These are phyloP conservation scores for Spodoptera littoralis DNA, from an alignment of 2,888 invertebrate genomes.

Conservation along the genomic window DNA sequence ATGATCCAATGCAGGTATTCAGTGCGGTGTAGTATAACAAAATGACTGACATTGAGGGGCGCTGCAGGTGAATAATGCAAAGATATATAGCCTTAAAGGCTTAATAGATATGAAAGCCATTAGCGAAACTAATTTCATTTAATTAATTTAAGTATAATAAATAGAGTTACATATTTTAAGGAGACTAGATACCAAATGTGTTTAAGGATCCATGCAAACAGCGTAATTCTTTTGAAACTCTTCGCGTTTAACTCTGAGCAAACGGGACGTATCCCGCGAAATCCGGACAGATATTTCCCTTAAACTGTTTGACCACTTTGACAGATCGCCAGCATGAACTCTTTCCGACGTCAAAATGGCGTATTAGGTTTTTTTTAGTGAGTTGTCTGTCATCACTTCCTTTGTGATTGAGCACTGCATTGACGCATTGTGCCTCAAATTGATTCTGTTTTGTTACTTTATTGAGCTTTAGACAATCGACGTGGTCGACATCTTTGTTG, in stretches of 20 bases:
- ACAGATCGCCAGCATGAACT: constrained; percentile 87
- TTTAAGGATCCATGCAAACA: too few relatives aligned
- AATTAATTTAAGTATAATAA: background rate
- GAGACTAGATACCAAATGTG: too few relatives aligned
- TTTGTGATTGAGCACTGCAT: constrained; percentile 84
- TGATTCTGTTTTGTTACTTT: constrained; percentile 77
- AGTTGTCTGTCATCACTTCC: constrained; percentile 87
- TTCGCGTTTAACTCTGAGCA: background rate
- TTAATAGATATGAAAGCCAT: constrained; percentile 16
- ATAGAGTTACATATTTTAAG: background rate
- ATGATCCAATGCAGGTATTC: constrained; percentile 31
- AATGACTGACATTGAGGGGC: constrained; percentile 52
- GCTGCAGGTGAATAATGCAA: constrained; percentile 39
- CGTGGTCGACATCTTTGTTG: constrained; percentile 52
- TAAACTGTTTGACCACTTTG: constrained; percentile 84
- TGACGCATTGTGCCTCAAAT: constrained; percentile 77
- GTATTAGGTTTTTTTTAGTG: constrained; percentile 86
- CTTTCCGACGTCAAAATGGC: constrained; percentile 85
- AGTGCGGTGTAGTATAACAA: constrained; percentile 37
- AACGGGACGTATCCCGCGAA: constrained; percentile 31
- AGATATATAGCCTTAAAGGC: constrained; percentile 31
- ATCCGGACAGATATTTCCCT: constrained; percentile 29
- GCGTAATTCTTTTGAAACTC: background rate
- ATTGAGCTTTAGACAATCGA: constrained; percentile 69
- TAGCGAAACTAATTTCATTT: constrained; percentile 4